Base-by-base conservation (phyloP, 2,888 invertebrate species). In the Augochlorella aurata region DNA sequence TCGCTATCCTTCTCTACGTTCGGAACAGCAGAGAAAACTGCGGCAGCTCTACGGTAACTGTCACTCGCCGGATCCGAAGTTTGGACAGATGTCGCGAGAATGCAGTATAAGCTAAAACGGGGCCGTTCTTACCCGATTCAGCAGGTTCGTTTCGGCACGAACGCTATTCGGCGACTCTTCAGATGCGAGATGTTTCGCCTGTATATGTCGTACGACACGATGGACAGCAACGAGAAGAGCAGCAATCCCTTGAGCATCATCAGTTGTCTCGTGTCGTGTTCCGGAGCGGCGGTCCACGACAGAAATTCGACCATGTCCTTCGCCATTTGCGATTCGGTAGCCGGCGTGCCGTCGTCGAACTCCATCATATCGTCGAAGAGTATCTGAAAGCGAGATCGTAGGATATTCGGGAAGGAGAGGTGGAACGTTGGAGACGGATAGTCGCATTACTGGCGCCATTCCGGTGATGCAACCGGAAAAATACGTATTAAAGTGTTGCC, bases 391-490 rank as follows among this genome's bases (percentile, higher is more conserved):
- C 1, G 8, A 10, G 18, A 2, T 5, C 12, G 9, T 29, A 0
- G 29, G 2, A 2, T 29, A 63, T 16, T 3, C 50, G 2, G 7
- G 16, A 9, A 21, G n/a, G 7, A 14, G 58, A 1, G 54, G 4
- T 16, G 16, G 10, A 5, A 4, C 29, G 29, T 29, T 2, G 29
- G 12, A 38, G 49, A 8, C 16, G 4, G 10, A 2, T 21, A 2
- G 7, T 14, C 10, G 70, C 92, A 89, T 38, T 88, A 96, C 96
- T 94, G 96, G 97, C 5, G 97, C 97, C 98, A 99, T 99, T 74
- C 97, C 96, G 92, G 99, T 98, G 90, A 98, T 97, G 54, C 98
- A 98, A n/a, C 99, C 99, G 0, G 97, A 95, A 96, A 99, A 99
- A 94, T 99, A 99, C 0, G 98, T 98, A 94, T 99, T 99, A 94